These are phyloP conservation scores for Mantis religiosa DNA, from an alignment of 2,888 invertebrate species.

Conservation along the genomic window DNA sequence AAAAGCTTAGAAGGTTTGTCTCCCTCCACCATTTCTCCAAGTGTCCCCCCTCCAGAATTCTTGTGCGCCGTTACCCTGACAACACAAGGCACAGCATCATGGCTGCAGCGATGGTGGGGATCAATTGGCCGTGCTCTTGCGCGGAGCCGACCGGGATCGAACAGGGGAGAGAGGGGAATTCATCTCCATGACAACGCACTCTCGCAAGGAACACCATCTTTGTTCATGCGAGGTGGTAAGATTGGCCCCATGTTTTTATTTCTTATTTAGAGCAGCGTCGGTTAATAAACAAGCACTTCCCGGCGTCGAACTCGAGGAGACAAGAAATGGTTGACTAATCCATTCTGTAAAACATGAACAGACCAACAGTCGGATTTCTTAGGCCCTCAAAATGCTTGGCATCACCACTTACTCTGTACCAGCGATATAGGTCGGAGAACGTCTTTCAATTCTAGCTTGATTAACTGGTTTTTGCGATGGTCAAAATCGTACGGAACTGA, in stretches of 20 bases:
- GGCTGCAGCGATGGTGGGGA: slow-evolving; percentile 11
- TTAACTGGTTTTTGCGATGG: no score
- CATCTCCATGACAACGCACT: background rate
- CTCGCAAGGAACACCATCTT: background rate
- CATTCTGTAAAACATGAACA: no score
- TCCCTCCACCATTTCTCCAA: slow-evolving; percentile 10
- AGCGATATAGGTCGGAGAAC: no score
- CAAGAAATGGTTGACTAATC: no score
- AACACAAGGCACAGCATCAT: slow-evolving; percentile 2
- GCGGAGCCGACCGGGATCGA: slow-evolving; percentile 2
- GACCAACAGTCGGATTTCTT: no score
- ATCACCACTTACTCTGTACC: no score
- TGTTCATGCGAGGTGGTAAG: background rate
- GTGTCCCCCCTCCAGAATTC: background rate
- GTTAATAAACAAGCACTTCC: background rate
- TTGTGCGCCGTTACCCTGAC: slow-evolving; percentile 2
- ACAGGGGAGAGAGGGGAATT: background rate
- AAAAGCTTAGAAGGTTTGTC: background rate
- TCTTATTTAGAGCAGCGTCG: background rate
- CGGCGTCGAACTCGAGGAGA: no score
- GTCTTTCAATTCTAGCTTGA: no score
- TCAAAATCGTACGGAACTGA: no score
- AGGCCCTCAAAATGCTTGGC: no score
- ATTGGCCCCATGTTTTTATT: background rate
- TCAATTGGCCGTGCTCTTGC: background rate